A percentile compares a stretch with the other conserved stretches of the same genome.
phyloP scores from a whole-genome alignment of 2,113 vertebrate genomes.

The Toxotes chatareus region DNA sequence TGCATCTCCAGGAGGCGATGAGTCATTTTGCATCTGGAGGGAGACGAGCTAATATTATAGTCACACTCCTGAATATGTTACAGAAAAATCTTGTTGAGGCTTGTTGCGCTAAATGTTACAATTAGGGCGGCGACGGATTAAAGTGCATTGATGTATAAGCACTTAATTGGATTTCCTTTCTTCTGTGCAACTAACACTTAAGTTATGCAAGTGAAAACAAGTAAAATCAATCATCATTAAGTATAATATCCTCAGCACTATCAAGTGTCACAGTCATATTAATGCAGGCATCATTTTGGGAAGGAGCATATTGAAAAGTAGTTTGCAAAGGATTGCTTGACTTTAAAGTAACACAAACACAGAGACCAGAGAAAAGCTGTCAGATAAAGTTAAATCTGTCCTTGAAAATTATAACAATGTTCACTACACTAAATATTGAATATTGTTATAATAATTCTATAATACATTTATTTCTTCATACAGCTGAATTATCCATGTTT shows the following conservation, averaged over 20 bases:
- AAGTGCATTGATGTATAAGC: neutral
- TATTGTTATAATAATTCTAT: too few relatives aligned
- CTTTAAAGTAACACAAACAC: conserved; percentile 3
- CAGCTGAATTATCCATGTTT: too few relatives aligned
- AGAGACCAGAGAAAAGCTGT: conserved; percentile 6
- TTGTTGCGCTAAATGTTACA: conserved; percentile 5
- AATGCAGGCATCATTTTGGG: neutral
- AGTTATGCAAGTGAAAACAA: conserved; percentile 7
- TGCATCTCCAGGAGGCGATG: conserved; percentile 1
- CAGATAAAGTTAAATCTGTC: neutral
- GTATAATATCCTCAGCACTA: neutral
- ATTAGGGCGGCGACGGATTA: neutral
- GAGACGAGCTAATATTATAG: conserved; percentile 2
- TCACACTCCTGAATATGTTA: neutral
- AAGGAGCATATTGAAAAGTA: conserved; percentile 1
- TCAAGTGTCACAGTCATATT: neutral
- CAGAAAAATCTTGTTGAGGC: neutral
- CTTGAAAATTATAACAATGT: neutral
- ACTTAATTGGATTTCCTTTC: conserved; percentile 22
- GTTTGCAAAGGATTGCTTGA: neutral
- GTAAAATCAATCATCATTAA: conserved; percentile 6
- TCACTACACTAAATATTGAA: too few relatives aligned
- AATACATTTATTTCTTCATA: too few relatives aligned
- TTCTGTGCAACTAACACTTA: neutral
- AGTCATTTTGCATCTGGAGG: conserved; percentile 24